These are phyloP conservation scores for Physocephala rufipes DNA, from an alignment of 2,888 invertebrate genomes.

Conservation along the genomic window DNA sequence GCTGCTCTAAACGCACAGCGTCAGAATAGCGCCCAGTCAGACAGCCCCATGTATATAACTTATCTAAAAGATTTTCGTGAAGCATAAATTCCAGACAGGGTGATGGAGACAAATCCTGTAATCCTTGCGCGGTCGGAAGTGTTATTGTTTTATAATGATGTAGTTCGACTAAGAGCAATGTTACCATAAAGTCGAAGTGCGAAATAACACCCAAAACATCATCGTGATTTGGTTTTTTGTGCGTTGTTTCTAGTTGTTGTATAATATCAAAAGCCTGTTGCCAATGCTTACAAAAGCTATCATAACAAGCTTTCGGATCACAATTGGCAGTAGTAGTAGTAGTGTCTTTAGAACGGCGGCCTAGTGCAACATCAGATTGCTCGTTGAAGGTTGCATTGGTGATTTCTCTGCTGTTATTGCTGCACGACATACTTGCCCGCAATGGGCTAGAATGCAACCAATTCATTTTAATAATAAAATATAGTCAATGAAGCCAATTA, in stretches of 20 bases:
- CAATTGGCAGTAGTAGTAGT: conserved; percentile 78
- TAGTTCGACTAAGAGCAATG: conserved; percentile 83
- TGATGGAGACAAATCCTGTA: conserved; percentile 66
- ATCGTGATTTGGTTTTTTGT: conserved; percentile 75
- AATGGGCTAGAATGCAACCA: conserved; percentile 73
- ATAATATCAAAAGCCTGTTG: conserved; percentile 90
- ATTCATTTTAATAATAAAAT: conserved; percentile 69
- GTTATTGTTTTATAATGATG: conserved; percentile 69
- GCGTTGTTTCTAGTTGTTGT: conserved; percentile 71
- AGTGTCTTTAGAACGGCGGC: conserved; percentile 70
- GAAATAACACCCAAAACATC: conserved; percentile 91
- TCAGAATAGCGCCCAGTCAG: conserved; percentile 85
- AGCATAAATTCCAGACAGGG: conserved; percentile 84
- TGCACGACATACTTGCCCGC: conserved; percentile 67
- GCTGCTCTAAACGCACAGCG: conserved; percentile 84
- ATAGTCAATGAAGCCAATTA: background rate
- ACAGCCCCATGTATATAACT: conserved; percentile 86
- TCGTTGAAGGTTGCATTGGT: conserved; percentile 37
- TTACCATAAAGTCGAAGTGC: conserved; percentile 90
- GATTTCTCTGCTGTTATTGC: conserved; percentile 64
- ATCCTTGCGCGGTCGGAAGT: conserved; percentile 65
- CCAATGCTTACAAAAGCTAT: conserved; percentile 94
- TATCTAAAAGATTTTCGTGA: conserved; percentile 85
- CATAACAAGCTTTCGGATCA: conserved; percentile 90
- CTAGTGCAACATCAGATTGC: conserved; percentile 50